Evolutionary conservation across 2,888 invertebrate species (phyloP), one percentile per base, ranked within the genome.

Genomic region (Agriopis leucophaearia): DNA sequence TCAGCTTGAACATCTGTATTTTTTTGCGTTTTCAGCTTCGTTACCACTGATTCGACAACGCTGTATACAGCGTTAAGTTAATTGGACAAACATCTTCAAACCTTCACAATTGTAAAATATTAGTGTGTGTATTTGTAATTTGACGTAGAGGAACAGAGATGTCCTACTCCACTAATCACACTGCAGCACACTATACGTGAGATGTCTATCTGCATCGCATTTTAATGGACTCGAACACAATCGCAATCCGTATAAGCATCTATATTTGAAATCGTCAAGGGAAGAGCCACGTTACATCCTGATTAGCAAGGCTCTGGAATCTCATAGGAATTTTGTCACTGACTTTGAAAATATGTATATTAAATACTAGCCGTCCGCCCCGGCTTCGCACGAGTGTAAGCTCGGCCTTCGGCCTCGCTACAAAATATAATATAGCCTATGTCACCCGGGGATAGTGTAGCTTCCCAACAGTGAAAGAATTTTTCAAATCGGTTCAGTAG

Each of bases 181-280:
- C 69, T 75, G 71, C 71, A 72, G 5, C 38, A 66, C 71, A 52
- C 64, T 70, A 16, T 69, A 5, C 57, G 66, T 47, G 18, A 64
- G 65, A 70, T 63, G 61, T 74, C 68, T 70, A 73, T 78, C 69
- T 70, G 72, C 44, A 54, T 42, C 61, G 75, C 74, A 79, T 80
- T 57, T 66, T 72, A 77, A 80, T 72, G 55, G 60, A 45, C 1
- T 51, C 36, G 38, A 51, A 70, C 40, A 72, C 70, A 75, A 72
- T 70, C 54, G 54, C 50, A 45, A 27, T 66, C n/a, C 55, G 70
- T 12, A 47, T 70, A 67, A 66, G 66, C 68, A 73, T 72, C 66
- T 59, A 66, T 74, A 69, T 71, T 72, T 73, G 64, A 61, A 71
- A 74, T 74, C 57, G 64, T 61, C 72, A 52, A 47, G 73, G 67